These are phyloP conservation scores for Cynocephalus volans DNA, from an alignment of 2,113 vertebrate genomes.

Conservation along the genomic window DNA sequence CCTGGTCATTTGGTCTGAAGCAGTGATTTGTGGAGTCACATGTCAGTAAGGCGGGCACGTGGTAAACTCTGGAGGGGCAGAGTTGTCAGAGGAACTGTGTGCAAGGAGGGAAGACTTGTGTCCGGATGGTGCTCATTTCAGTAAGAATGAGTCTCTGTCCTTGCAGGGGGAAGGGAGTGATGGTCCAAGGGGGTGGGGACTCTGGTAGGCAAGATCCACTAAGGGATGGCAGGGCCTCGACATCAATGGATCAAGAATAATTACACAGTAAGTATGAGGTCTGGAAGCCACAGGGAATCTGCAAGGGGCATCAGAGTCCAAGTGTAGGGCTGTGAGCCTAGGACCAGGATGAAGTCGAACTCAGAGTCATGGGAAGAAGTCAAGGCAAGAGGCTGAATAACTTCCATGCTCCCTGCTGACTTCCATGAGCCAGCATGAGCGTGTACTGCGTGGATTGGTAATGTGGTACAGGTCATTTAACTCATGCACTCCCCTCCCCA, in stretches of 20 bases:
- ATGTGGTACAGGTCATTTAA: no score
- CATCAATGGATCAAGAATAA: not conserved
- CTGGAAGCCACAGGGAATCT: not conserved
- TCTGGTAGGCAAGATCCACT: not conserved
- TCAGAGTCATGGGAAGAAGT: no score
- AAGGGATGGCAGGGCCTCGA: not conserved
- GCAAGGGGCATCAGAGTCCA: not conserved
- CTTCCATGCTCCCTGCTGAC: not conserved
- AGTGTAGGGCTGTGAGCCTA: not conserved
- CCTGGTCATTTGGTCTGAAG: not conserved
- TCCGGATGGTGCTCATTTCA: not conserved
- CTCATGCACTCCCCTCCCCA: no score
- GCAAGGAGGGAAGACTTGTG: not conserved
- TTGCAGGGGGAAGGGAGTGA: not conserved
- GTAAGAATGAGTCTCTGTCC: no score
- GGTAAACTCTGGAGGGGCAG: not conserved
- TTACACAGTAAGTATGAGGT: no score
- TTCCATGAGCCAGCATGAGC: not conserved
- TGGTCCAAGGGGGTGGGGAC: not conserved
- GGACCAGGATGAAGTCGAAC: not conserved
- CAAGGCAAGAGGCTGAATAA: no score
- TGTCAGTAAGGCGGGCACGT: not conserved
- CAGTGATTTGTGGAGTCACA: not conserved
- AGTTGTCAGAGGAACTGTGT: not conserved
- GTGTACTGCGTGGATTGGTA: not conserved